These are phyloP conservation scores for Hippocampus zosterae DNA, from an alignment of 2,113 vertebrate genomes.

Conservation along the genomic window DNA sequence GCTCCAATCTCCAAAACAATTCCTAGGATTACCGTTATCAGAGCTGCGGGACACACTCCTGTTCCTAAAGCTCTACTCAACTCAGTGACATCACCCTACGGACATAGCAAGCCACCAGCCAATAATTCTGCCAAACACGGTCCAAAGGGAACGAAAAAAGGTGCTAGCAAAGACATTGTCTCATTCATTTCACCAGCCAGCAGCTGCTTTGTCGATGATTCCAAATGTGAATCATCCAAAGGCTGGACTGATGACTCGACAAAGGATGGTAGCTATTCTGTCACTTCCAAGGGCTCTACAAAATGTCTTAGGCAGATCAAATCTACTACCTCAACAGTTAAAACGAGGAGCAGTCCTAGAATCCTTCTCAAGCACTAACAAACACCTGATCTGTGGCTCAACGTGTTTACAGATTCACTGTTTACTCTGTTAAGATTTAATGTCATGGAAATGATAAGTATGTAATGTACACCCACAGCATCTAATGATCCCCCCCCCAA, in stretches of 20 bases:
- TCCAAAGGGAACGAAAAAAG: conserved; percentile 22
- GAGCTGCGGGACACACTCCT: conserved; percentile 19
- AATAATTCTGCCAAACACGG: conserved; percentile 24
- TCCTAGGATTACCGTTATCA: conserved; percentile 17
- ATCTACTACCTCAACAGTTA: conserved; percentile 49
- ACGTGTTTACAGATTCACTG: background rate
- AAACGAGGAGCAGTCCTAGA: conserved; percentile 53
- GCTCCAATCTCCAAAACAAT: conserved; percentile 6
- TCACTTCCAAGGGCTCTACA: conserved; percentile 36
- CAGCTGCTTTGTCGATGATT: conserved; percentile 17
- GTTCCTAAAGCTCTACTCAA: conserved; percentile 27
- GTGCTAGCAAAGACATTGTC: conserved; percentile 17
- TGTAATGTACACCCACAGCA: background rate
- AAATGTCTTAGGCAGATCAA: conserved; percentile 37
- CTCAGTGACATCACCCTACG: conserved; percentile 14
- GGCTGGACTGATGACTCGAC: background rate
- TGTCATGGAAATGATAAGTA: background rate
- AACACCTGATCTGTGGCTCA: background rate
- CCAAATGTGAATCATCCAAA: conserved; percentile 21
- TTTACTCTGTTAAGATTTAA: background rate
- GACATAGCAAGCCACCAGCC: conserved; percentile 8
- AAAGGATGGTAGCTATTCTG: conserved; percentile 20
- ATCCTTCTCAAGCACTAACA: conserved; percentile 30
- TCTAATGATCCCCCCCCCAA: background rate
- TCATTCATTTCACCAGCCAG: conserved; percentile 28